Percentiles rank a stretch among this genome's conserved stretches.
These are phyloP conservation scores for Pelagia noctiluca DNA, from an alignment of 30 jellyfish, hydroid and myxozoan species.

Conservation along the genomic window DNA sequence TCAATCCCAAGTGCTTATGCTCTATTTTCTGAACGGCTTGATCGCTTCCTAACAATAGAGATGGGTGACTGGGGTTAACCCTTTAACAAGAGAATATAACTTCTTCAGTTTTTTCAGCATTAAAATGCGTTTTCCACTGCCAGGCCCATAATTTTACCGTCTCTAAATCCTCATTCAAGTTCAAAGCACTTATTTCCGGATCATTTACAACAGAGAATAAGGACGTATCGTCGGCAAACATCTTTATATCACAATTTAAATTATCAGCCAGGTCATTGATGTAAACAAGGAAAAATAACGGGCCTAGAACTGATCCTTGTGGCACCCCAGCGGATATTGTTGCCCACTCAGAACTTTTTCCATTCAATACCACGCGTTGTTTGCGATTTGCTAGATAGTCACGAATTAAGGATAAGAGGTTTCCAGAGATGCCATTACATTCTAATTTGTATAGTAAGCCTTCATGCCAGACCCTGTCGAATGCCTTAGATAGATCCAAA, in stretches of 20 bases:
- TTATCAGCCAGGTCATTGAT: no score
- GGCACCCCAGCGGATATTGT: constrained; percentile 76
- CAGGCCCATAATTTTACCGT: no score
- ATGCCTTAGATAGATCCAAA: constrained; percentile 72
- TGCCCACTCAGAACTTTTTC: constrained; percentile 60
- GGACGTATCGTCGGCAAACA: no score
- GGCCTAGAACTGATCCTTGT: no score
- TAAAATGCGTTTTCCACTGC: no score
- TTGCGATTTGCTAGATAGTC: constrained; percentile 28
- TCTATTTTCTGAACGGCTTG: background rate
- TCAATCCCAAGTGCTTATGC: constrained; percentile 23
- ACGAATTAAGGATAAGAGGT: constrained; percentile 39
- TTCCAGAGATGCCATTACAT: constrained; percentile 62
- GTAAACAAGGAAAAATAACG: no score
- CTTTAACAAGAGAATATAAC: background rate
- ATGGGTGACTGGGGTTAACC: constrained; percentile 2
- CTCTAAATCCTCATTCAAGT: constrained; percentile 3
- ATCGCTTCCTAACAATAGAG: background rate
- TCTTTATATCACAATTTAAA: constrained; percentile 50
- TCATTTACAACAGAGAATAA: constrained; percentile 59
- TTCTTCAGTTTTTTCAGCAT: no score
- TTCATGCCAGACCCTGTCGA: no score
- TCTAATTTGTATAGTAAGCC: constrained; percentile 54
- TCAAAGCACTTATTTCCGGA: background rate
- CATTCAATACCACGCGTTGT: constrained; percentile 50